A percentile compares a stretch with the other conserved stretches of the same genome.
Conservation (phyloP, 1,140 invertebrate species). For the Lucilia cuprina region DNA sequence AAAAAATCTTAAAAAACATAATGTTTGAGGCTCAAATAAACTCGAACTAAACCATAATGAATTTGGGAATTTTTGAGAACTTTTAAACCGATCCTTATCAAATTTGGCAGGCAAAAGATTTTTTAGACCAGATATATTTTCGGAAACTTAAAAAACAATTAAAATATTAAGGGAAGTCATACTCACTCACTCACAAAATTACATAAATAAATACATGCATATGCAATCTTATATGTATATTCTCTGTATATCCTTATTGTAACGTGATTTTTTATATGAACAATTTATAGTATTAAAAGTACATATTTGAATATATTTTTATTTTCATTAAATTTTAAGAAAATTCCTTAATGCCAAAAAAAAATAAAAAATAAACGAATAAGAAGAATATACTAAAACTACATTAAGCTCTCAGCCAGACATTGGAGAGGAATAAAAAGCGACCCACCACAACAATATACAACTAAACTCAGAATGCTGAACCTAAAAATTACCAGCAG, state of each 20-base stretch:
- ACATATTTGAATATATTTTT: neutral
- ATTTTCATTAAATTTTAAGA: neutral
- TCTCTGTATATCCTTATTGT: neutral
- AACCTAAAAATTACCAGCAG: neutral
- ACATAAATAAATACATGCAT: neutral
- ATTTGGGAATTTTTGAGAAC: no score
- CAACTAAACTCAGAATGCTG: neutral
- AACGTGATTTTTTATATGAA: no score
- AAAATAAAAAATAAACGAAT: neutral
- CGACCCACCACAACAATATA: conserved; percentile 18
- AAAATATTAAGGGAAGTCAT: no score
- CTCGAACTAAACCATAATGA: no score
- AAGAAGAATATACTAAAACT: neutral
- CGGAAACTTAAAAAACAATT: no score
- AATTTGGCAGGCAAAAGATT: no score
- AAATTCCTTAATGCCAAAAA: conserved; percentile 53
- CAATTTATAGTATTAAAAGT: no score
- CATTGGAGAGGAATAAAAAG: neutral
- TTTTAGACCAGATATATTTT: no score
- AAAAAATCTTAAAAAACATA: no score
- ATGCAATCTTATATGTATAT: neutral
- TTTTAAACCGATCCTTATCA: no score
- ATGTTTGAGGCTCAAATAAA: no score
- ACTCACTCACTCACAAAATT: no score
- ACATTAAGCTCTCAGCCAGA: neutral